These are phyloP conservation scores for Sebastes hubbsi DNA, from an alignment of 2,797 vertebrate species.

Conservation along the genomic window DNA sequence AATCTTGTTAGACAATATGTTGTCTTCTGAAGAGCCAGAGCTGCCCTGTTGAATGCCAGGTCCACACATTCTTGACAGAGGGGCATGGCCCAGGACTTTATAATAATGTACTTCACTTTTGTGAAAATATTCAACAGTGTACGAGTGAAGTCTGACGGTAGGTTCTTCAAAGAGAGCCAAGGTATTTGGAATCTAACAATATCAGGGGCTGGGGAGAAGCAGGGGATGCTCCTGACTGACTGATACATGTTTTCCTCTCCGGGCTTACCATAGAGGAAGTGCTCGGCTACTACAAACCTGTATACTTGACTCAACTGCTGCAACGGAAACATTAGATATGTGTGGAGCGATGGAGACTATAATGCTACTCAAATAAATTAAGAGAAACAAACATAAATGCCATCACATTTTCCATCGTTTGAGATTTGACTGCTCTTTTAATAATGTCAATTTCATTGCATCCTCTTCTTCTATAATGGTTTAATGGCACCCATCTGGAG, in stretches of 20 bases:
- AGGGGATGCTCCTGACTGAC: neutral
- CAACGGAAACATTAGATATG: neutral
- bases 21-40: conserved; percentile 3
- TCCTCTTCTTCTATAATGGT: neutral
- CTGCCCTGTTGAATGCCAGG: conserved; percentile 19
- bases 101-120: neutral
- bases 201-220: neutral
- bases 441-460: neutral
- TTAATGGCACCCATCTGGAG: neutral
- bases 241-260: accelerated
- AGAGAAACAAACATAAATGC: neutral
- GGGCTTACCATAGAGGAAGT: neutral
- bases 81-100: neutral
- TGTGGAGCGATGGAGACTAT: neutral
- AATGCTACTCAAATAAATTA: neutral
- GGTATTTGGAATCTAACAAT: neutral
- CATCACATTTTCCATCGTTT: neutral
- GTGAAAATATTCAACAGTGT: neutral
- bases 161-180: neutral
- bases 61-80: neutral
- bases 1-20: conserved; percentile 43
- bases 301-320: neutral
- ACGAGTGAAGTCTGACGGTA: neutral
- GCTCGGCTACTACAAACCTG: neutral
- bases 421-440: neutral